Base-by-base conservation (phyloP, 2,113 vertebrate genomes). In the Aegypius monachus region DNA sequence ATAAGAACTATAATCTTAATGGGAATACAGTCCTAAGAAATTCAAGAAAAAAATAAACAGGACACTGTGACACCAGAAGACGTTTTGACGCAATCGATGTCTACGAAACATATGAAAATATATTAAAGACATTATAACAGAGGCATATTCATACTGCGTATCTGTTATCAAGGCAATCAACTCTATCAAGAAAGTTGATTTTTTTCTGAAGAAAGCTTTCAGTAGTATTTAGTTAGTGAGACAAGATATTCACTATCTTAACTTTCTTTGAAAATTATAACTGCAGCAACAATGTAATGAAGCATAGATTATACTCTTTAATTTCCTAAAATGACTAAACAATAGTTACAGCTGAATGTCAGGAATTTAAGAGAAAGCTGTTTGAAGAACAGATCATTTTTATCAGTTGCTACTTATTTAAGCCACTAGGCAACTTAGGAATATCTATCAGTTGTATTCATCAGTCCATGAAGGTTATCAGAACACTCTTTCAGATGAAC, bases 81-180 rank as follows among this genome's bases (percentile, higher is more conserved):
- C 0, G 0, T 31, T 84, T n/a, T 55, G 13, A 71, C 4, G 2
- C 20, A 80, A 66, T 4, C 0, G 0, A 45, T 43, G 6, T 14
- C 29, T 56, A 52, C 0, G 14, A 72, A 82, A 52, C 6, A 18
- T 13, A 38, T 8, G 14, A 62, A 92, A 94, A 67, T 40, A 40
- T 13, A 47, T 42, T 45, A 45, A 75, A 80, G 32, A 36, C 7
- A n/a, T 66, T 34, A 21, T 2, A 73, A 65, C 3, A 81, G 11
- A 56, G 19, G 5, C 13, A 22, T 12, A 22, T 20, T 50, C 29
- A 75, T 27, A 56, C 6, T 59, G 21, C 21, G 1, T 11, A 7
- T 45, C 36, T 86, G 2, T 74, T 77, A 90, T 67, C 40, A 75
- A 63, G 56, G 45, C n/a, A 3, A 65, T 62, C 17, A 78, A 4